Percentiles rank a stretch among this genome's conserved stretches.
Conservation (phyloP, 2,113 vertebrate genomes). For the Notechis scutatus region DNA sequence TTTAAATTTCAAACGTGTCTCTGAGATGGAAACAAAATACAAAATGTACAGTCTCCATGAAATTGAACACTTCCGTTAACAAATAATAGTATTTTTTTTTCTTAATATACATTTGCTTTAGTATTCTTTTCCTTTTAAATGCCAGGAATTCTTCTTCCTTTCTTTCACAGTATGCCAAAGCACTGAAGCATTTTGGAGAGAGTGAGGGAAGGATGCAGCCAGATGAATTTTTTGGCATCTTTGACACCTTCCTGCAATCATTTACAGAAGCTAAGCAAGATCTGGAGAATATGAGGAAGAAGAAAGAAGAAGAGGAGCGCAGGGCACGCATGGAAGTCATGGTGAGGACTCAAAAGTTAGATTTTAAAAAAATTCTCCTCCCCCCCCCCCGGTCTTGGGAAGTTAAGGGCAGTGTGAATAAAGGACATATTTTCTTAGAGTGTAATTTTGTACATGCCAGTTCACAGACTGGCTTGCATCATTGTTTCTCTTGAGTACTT, state of each 20-base stretch:
- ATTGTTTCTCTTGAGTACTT: background rate
- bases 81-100: background rate
- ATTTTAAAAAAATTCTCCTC: background rate
- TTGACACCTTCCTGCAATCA: slow-evolving; percentile 92
- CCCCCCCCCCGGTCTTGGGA: background rate
- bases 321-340: slow-evolving; percentile 91
- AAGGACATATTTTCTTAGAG: background rate
- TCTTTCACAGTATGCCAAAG: slow-evolving; percentile 81
- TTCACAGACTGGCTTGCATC: background rate
- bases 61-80: background rate
- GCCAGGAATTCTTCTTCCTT: slow-evolving; percentile 19
- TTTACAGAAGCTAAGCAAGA: slow-evolving; percentile 91
- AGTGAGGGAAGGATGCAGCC: slow-evolving; percentile 88
- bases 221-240: slow-evolving; percentile 96
- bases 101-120: background rate
- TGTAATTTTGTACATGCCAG: background rate
- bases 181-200: slow-evolving; percentile 92
- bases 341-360: slow-evolving; percentile 69
- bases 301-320: slow-evolving; percentile 93
- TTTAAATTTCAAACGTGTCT: background rate
- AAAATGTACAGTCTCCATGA: background rate
- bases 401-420: background rate
- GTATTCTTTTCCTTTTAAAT: slow-evolving; percentile 37
- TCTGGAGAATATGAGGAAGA: slow-evolving; percentile 91
- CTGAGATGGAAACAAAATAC: background rate